Evolutionary conservation across 2,888 invertebrate species (phyloP), one percentile per base, ranked within the genome.

Genomic region (Luperina nickerlii): DNA sequence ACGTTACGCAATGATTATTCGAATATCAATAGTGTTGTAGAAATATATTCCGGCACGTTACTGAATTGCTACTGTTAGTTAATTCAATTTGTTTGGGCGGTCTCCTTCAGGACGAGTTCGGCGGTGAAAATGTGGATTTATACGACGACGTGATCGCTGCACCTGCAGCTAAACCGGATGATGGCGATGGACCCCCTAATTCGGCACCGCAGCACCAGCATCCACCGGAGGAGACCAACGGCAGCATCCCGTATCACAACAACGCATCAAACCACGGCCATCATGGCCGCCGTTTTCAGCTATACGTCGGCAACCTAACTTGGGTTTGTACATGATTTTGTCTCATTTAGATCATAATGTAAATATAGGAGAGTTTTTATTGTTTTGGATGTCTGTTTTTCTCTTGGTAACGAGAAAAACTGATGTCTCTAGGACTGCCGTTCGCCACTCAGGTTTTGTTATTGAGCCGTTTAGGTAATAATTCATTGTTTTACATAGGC

Each of bases 291-390:
- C 98, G 98, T 92, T 98, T 98, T 95, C 99, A 99, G 95, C 97
- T 99, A 69, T 99, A 99, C 97, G 98, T 99, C 93, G 99, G 99
- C 92, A 99, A 99, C 97, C 98, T 99, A 89, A 99, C 99, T 91
- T 99, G 99, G 99, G 99, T 99, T 97, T 97, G 98, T 96, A 96
- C 95, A 90, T 92, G 91, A 96, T 94, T 96, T 95, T 96, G 89
- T 86, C 85, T 96, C 91, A 92, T 92, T 90, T 95, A 94, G 93
- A 91, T 91, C 74, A 89, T 94, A 92, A 93, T 96, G 95, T 95
- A 96, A 93, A 95, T 96, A 95, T 94, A 95, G 93, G 89, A 85
- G 54, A 87, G 91, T 90, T 87, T 90, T 89, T 91, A 91, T 91
- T 92, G 90, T 92, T 92, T 89, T 81, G 71, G 89, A 91, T 91